These are phyloP conservation scores for Triplophysa rosa DNA, from an alignment of 2,113 vertebrate genomes.

Conservation along the genomic window DNA sequence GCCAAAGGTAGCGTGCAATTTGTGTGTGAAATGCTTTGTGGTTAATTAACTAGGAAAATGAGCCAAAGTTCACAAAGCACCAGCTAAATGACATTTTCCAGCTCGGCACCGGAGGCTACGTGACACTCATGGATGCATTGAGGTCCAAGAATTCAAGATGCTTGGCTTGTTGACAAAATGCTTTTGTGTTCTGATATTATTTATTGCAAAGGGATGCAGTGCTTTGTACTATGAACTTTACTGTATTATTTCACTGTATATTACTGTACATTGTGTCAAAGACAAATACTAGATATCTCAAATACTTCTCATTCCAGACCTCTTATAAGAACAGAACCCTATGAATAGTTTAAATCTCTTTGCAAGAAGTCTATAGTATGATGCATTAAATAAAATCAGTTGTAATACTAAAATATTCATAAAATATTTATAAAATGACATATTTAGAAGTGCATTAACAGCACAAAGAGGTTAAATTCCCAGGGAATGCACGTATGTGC, in stretches of 20 bases:
- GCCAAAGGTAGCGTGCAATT: slow-evolving; percentile 17
- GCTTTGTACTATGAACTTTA: background rate
- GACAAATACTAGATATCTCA: background rate
- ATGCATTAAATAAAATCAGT: too few relatives aligned
- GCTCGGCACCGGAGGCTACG: background rate
- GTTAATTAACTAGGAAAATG: slow-evolving; percentile 21
- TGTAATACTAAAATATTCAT: too few relatives aligned
- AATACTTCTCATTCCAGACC: background rate
- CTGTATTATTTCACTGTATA: background rate
- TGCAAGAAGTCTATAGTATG: too few relatives aligned
- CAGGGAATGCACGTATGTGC: too few relatives aligned
- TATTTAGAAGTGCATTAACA: too few relatives aligned
- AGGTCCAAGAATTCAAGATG: background rate
- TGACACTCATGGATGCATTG: background rate
- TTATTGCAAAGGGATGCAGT: background rate
- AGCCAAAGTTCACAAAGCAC: slow-evolving; percentile 13
- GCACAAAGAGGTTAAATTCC: too few relatives aligned
- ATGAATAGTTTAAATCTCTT: too few relatives aligned
- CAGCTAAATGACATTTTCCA: slow-evolving; percentile 1
- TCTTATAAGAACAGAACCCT: background rate
- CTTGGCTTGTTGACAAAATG: background rate
- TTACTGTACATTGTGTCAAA: background rate
- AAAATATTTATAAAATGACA: too few relatives aligned
- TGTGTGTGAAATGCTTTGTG: background rate
- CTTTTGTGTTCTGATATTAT: background rate